Conservation (phyloP, 1,140 invertebrate genomes). For the Ceratina calcarata region DNA sequence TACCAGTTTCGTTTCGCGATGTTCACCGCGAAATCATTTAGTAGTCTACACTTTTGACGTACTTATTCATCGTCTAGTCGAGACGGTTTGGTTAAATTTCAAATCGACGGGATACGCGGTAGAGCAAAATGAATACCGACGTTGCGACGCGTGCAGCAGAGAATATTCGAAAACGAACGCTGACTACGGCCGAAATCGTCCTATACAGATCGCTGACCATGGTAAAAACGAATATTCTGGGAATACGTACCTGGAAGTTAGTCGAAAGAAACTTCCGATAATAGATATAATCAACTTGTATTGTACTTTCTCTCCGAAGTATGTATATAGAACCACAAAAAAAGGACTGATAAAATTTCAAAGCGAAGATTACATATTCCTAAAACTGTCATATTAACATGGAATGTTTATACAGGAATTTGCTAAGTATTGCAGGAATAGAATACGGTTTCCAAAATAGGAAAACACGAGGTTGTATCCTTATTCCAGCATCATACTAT, state of each 20-base stretch:
- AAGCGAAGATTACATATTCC: too few species aligned
- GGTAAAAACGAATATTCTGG: not conserved
- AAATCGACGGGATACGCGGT: slow-evolving; percentile 9
- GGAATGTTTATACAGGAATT: too few species aligned
- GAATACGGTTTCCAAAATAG: too few species aligned
- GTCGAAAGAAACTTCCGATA: too few species aligned
- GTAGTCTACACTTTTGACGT: not conserved
- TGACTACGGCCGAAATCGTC: not conserved
- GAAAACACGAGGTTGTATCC: too few species aligned
- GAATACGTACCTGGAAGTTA: not conserved
- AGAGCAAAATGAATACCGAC: not conserved
- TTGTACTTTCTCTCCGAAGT: too few species aligned
- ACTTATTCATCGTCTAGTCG: not conserved
- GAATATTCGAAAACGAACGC: not conserved
- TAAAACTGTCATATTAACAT: too few species aligned
- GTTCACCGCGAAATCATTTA: not conserved
- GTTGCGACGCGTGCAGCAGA: not conserved
- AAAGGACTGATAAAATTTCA: too few species aligned
- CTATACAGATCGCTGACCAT: not conserved
- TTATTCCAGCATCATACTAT: too few species aligned
- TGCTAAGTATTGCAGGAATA: too few species aligned
- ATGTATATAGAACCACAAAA: too few species aligned
- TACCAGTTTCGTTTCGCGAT: slow-evolving; percentile 24
- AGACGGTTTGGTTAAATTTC: slow-evolving; percentile 18
- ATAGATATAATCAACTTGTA: too few species aligned